Percentiles rank a stretch among this genome's conserved stretches.
Evolutionary conservation across 2,113 vertebrate species (phyloP).

Genomic region (Sapayoa aenigma): DNA sequence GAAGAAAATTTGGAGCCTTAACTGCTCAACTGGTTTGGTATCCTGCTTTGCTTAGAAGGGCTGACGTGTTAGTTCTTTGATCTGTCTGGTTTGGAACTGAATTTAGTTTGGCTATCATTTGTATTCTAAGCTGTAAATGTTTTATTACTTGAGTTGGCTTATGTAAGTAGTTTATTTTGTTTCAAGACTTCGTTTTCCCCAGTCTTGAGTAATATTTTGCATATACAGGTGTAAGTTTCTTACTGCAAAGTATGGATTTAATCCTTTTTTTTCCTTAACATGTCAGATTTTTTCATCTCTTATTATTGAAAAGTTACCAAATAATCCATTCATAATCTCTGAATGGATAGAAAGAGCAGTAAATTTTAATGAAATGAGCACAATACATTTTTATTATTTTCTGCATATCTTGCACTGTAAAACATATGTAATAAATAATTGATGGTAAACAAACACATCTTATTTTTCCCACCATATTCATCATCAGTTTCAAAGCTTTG

Average conservation of each 20-base stretch:
- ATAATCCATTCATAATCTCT: neutral
- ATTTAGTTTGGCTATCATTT: slow-evolving; percentile 39
- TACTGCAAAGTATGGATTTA: neutral
- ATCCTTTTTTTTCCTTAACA: neutral
- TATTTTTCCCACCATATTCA: slow-evolving; percentile 65
- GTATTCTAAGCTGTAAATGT: slow-evolving; percentile 25
- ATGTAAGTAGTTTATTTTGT: slow-evolving; percentile 19
- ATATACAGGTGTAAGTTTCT: neutral
- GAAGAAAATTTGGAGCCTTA: slow-evolving; percentile 10
- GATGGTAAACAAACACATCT: slow-evolving; percentile 75
- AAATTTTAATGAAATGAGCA: slow-evolving; percentile 48
- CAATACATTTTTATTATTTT: slow-evolving; percentile 66
- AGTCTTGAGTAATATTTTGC: slow-evolving; percentile 14
- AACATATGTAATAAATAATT: slow-evolving; percentile 75
- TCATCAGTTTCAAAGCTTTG: slow-evolving; percentile 74
- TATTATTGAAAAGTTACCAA: slow-evolving; percentile 39
- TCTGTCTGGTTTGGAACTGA: slow-evolving; percentile 37
- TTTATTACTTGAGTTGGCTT: slow-evolving; percentile 20
- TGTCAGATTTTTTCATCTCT: neutral
- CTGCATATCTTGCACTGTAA: slow-evolving; percentile 64
- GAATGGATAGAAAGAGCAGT: neutral
- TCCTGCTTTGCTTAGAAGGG: slow-evolving; percentile 52
- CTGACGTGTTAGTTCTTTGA: slow-evolving; percentile 60
- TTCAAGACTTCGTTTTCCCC: slow-evolving; percentile 28
- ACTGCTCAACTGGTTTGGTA: slow-evolving; percentile 28